These are phyloP conservation scores for Trachops cirrhosus DNA, from an alignment of 2,797 vertebrate species.

Conservation along the genomic window DNA sequence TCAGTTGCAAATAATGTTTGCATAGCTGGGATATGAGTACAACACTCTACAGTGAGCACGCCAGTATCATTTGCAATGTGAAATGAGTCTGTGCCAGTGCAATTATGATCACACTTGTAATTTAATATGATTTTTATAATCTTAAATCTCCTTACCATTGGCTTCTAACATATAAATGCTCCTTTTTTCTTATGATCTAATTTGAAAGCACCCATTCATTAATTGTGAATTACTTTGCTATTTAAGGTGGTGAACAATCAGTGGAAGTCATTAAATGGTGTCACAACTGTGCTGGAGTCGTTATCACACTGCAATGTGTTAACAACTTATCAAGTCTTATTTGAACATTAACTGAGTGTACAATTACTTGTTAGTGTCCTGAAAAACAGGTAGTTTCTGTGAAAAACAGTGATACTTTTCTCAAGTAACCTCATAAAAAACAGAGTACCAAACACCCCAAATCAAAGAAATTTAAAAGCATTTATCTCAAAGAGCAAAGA, in stretches of 20 bases:
- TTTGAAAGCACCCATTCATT: conserved; percentile 22
- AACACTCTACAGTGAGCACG: neutral
- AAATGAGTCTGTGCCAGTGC: neutral
- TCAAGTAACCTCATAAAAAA: neutral
- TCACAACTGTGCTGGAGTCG: neutral
- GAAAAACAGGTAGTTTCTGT: neutral
- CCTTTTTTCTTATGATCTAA: neutral
- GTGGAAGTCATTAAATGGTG: neutral
- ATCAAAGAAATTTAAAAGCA: neutral
- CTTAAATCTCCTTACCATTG: conserved; percentile 11
- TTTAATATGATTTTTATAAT: neutral
- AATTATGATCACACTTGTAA: neutral
- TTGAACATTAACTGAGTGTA: neutral
- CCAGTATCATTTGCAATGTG: neutral
- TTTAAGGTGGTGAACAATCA: conserved; percentile 36
- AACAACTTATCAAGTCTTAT: neutral
- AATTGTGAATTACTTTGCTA: neutral
- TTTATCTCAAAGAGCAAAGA: neutral
- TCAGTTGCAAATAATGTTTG: neutral
- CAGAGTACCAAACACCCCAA: neutral
- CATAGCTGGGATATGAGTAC: neutral
- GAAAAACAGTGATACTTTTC: no score
- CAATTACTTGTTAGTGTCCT: neutral
- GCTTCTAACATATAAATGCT: conserved; percentile 39
- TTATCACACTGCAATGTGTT: neutral